Base-by-base conservation (phyloP, 2,113 vertebrate species). In the Dolichotis patagonum region DNA sequence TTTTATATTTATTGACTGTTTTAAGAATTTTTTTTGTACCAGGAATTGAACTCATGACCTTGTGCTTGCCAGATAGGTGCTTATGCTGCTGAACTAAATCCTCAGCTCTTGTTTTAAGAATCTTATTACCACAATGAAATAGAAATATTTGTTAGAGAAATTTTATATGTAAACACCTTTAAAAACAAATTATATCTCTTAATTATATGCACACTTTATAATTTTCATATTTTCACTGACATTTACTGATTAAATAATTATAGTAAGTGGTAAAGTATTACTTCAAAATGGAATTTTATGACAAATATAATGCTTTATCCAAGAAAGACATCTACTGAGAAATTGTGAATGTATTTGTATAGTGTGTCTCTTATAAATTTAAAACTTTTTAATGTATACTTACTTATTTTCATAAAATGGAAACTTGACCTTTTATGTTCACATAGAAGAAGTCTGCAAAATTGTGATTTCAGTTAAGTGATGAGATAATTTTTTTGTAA, bases 41-140 rank as follows among this genome's bases (percentile, higher is more conserved):
- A 9, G 10, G 49, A 9, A 6, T 52, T 52, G 7, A 52, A 52
- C 49, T 52, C 49, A 52, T 9, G 10, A 52, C 7, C 8, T 52
- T 52, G 49, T 52, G 49, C 49, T 52, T 52, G 49, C 49, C 9
- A 52, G 49, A 52, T 52, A 52, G 49, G 49, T 52, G 49, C 49
- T 52, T 52, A 10, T 52, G 49, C 49, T 52, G 49, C 49, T 52
- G 49, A 52, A 9, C 49, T 49, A 52, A 6, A 52, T 8, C 6
- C 49, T 11, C 6, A 52, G 49, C 49, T 52, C 10, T 46, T 46
- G 26, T 81, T 91, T 94, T 83, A 87, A 56, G 17, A 73, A 90
- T 93, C 46, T 88, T 92, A 58, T 73, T 65, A 88, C 63, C n/a
- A 62, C 49, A 88, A 63, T 94, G 19, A 92, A 87, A 85, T 62